Evolutionary conservation across 2,797 vertebrate species (phyloP).

Genomic region (Enteromius fasciolatus): DNA sequence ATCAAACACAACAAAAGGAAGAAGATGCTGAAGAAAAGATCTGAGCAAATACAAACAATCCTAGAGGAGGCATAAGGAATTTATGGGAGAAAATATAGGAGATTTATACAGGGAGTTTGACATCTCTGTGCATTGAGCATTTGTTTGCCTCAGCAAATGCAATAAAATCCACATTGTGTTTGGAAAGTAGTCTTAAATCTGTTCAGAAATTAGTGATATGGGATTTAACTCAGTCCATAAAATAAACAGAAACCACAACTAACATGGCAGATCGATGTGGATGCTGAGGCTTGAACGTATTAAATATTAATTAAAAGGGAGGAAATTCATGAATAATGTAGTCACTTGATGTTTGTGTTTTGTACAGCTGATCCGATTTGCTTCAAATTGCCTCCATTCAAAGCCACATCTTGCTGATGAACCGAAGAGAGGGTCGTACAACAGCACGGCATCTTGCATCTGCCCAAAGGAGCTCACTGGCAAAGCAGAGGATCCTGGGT

Average conservation of each 20-base stretch:
- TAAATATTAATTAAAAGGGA: slow-evolving; percentile 75
- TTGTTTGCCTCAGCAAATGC: background rate
- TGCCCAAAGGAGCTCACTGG: slow-evolving; percentile 7
- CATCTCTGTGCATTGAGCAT: background rate
- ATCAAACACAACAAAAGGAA: slow-evolving; percentile 5
- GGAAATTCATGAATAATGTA: slow-evolving; percentile 69
- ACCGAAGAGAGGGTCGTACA: background rate
- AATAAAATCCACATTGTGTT: slow-evolving; percentile 15
- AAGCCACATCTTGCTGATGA: slow-evolving; percentile 33
- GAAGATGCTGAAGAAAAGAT: slow-evolving; percentile 5
- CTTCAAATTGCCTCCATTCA: slow-evolving; percentile 37
- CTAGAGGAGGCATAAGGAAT: slow-evolving; percentile 9
- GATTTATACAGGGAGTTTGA: slow-evolving; percentile 6
- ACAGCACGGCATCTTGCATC: background rate
- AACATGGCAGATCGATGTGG: slow-evolving; percentile 65
- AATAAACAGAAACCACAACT: slow-evolving; percentile 39
- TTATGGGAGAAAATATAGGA: background rate
- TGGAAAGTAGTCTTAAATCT: background rate
- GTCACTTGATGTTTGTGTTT: slow-evolving; percentile 63
- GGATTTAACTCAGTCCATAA: slow-evolving; percentile 14
- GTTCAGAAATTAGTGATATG: slow-evolving; percentile 5
- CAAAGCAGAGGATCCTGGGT: slow-evolving; percentile 29
- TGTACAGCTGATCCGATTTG: slow-evolving; percentile 42
- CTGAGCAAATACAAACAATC: slow-evolving; percentile 5
- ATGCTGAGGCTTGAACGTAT: slow-evolving; percentile 69